These are phyloP conservation scores for Antedon mediterranea DNA, from an alignment of 53 echinoderm and acorn worm genomes.

Conservation along the genomic window DNA sequence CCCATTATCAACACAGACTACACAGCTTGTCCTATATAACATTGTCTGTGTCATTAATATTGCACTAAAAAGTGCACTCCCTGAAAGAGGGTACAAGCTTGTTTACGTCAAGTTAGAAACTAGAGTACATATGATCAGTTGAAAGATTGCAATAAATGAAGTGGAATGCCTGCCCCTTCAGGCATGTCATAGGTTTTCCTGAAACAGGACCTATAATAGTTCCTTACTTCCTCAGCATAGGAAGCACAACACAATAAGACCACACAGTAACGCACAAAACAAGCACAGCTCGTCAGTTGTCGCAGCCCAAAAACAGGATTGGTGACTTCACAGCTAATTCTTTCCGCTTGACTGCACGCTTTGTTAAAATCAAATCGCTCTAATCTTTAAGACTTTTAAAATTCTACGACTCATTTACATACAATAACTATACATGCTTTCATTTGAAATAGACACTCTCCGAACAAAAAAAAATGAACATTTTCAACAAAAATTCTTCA, in stretches of 20 bases:
- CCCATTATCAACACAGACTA: too few relatives aligned
- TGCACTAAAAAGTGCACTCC: too few relatives aligned
- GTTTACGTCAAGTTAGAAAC: too few relatives aligned
- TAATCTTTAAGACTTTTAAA: slow-evolving; percentile 1
- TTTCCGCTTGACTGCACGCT: background rate
- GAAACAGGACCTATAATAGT: background rate
- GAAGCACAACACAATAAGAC: background rate
- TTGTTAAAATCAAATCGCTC: background rate
- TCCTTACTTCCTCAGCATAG: background rate
- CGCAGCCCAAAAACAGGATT: too few relatives aligned
- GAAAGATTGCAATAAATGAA: background rate
- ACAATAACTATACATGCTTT: background rate
- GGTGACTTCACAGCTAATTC: background rate
- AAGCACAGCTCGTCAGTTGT: background rate
- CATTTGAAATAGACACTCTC: background rate
- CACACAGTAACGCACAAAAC: background rate
- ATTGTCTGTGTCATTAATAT: too few relatives aligned
- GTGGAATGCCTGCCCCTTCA: background rate
- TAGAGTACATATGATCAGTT: background rate
- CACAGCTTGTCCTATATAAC: too few relatives aligned
- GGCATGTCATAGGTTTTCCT: background rate
- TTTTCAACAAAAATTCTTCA: too few relatives aligned
- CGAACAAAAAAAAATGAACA: too few relatives aligned
- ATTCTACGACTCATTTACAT: background rate
- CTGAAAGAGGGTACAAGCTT: too few relatives aligned